These are phyloP conservation scores for Drosophila quinaria DNA, from an alignment of 2,888 invertebrate species.

Conservation along the genomic window DNA sequence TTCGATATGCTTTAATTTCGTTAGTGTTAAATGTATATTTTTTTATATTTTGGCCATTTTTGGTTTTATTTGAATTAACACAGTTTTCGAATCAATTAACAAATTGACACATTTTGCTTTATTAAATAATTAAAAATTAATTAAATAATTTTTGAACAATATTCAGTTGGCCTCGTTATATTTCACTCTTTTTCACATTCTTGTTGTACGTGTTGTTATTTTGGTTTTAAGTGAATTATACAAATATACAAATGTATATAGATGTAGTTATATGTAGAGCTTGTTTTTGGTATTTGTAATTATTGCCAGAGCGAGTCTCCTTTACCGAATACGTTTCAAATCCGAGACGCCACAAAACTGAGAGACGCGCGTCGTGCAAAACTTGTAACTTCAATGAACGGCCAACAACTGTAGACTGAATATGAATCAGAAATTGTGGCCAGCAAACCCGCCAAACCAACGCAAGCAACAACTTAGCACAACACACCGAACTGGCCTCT, in stretches of 20 bases:
- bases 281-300: constrained; percentile 42
- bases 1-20: constrained; percentile 62
- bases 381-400: constrained; percentile 65
- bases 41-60: constrained; percentile 14
- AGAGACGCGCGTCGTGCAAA: constrained; percentile 45
- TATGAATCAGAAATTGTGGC: constrained; percentile 65
- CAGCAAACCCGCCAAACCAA: constrained; percentile 33
- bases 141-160: constrained; percentile 21
- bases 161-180: constrained; percentile 45
- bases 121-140: constrained; percentile 13
- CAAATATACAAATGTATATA: constrained; percentile 21
- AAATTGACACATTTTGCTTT: constrained; percentile 41
- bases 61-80: constrained; percentile 47
- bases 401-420: constrained; percentile 60
- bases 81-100: constrained; percentile 38
- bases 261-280: constrained; percentile 17
- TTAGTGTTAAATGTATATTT: constrained; percentile 36
- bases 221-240: constrained; percentile 11
- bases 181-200: constrained; percentile 65
- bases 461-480: constrained; percentile 17
- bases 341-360: constrained; percentile 30
- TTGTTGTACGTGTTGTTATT: constrained; percentile 24
- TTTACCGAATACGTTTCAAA: constrained; percentile 55
- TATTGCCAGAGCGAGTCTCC: constrained; percentile 49
- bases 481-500: constrained; percentile 49